Conservation (phyloP, 2,797 vertebrate genomes). For the Rachycentron canadum region DNA sequence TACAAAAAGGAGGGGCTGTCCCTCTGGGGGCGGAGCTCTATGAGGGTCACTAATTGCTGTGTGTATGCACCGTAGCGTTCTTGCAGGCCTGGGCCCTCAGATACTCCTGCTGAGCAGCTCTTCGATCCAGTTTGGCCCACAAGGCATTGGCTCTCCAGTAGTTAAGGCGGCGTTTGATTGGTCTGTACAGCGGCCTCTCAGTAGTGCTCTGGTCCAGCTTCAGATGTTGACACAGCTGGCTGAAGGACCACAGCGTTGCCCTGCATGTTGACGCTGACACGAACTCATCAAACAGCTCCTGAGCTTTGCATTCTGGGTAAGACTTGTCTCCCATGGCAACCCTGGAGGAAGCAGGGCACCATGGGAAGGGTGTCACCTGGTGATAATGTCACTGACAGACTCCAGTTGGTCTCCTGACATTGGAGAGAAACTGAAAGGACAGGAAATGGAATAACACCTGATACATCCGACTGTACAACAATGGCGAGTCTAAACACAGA, state of each 20-base stretch:
- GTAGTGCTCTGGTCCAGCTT: slow-evolving; percentile 83
- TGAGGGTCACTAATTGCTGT: not conserved
- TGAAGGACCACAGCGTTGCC: slow-evolving; percentile 91
- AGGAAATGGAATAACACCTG: not conserved
- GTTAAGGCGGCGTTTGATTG: slow-evolving; percentile 91
- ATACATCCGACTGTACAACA: no score
- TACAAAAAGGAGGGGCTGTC: no score
- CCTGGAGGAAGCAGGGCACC: slow-evolving; percentile 41
- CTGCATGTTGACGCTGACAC: slow-evolving; percentile 94
- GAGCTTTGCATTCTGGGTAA: slow-evolving; percentile 83
- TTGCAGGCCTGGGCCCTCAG: slow-evolving; percentile 89
- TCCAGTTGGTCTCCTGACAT: slow-evolving; percentile 42
- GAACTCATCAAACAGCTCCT: slow-evolving; percentile 93
- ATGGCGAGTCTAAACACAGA: no score
- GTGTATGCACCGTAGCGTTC: slow-evolving; percentile 88
- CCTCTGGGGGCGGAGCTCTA: no score
- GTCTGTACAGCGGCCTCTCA: slow-evolving; percentile 88
- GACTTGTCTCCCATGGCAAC: slow-evolving; percentile 74
- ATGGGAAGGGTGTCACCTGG: slow-evolving; percentile 41
- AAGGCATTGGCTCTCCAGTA: slow-evolving; percentile 97
- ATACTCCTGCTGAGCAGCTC: slow-evolving; percentile 92
- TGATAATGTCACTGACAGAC: slow-evolving; percentile 47
- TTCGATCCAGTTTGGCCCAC: slow-evolving; percentile 95
- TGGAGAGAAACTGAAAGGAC: slow-evolving; percentile 15
- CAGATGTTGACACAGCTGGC: slow-evolving; percentile 91